Base-by-base conservation (phyloP, 2,113 vertebrate species). In the Mustela lutreola region DNA sequence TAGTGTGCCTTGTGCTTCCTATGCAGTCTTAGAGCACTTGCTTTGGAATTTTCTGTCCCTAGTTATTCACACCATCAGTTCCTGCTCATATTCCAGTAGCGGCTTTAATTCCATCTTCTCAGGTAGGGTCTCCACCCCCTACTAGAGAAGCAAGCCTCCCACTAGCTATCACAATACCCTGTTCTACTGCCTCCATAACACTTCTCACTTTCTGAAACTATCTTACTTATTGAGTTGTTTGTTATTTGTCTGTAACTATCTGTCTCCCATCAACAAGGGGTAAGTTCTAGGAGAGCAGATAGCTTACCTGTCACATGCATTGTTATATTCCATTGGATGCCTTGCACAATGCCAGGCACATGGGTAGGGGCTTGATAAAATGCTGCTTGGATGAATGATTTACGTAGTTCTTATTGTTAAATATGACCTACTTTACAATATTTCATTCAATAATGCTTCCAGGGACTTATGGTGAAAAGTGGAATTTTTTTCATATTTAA, bases 401-500 rank as follows among this genome's bases (percentile, higher is more conserved):
- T 91, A 48, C 9, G 0, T 73, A 18, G 4, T 63, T 92, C 63
- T 91, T 76, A 84, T 22, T 91, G 70, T 58, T 63, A 87, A 83
- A 84, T 70, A 83, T 60, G 16, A 50, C 36, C 67, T 67, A 81
- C 85, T 94, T 94, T 36, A n/a, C 10, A 92, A 21, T 83, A 83
- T 76, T 71, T 88, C 56, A 84, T 48, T 93, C 70, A 33, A 18
- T 79, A 81, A 93, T 56, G 81, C 33, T 93, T 94, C 45, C 5
- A 96, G 90, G 31, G 89, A 87, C 65, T 58, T 62, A 39, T 42
- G 91, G 33, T 4, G 73, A 89, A 86, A 93, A 62, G 24, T 82
- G 11, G 36, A 60, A 12, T 36, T 2, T 86, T 95, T 96, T 78
- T 62, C 73, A 93, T 80, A 95, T 75, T 88, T 91, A 95, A 94